Conservation (phyloP, 1,140 invertebrate genomes). For the Lepidurus arcticus region DNA sequence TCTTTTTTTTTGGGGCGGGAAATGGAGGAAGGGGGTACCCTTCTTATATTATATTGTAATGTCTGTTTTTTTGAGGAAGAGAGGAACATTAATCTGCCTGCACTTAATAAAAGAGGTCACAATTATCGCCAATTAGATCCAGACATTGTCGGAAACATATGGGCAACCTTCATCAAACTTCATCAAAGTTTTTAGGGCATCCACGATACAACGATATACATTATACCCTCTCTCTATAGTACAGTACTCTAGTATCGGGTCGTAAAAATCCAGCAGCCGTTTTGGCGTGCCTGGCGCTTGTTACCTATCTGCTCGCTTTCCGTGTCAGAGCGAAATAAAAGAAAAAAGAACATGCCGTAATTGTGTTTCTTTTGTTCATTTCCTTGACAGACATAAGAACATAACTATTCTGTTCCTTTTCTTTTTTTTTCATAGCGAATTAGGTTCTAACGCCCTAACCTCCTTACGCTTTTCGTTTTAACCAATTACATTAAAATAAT, state of each 20-base stretch:
- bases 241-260: neutral
- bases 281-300: slow-evolving; percentile 2
- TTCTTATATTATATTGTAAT: too few species aligned
- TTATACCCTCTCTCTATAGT: neutral
- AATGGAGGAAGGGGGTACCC: too few species aligned
- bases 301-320: slow-evolving; percentile 6
- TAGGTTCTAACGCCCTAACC: too few species aligned
- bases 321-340: neutral
- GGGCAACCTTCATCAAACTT: neutral
- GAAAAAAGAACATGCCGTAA: neutral
- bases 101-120: neutral
- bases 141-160: neutral
- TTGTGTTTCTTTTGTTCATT: neutral
- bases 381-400: neutral
- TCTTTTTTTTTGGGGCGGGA: too few species aligned
- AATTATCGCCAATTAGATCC: neutral
- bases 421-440: too few species aligned
- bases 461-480: too few species aligned
- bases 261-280: neutral
- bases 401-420: too few species aligned
- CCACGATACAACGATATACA: neutral
- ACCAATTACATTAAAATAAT: too few species aligned
- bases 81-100: too few species aligned
- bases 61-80: too few species aligned
- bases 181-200: too few species aligned